A percentile compares a stretch with the other conserved stretches of the same genome.
phyloP scores from a whole-genome alignment of 2,888 invertebrate species.

The Pherbina coryleti region DNA sequence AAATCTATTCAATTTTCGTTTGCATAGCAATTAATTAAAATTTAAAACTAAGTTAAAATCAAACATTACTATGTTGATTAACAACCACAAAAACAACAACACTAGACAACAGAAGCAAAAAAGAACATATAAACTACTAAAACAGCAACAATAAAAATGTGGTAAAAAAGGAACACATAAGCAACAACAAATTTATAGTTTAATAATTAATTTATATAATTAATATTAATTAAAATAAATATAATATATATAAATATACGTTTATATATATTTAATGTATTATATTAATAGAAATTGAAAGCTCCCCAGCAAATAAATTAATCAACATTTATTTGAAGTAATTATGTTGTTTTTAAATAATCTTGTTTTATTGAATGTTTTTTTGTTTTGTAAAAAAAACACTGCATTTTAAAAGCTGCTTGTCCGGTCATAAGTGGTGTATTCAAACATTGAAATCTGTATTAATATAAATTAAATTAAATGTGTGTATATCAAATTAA shows the following conservation, averaged over 20 bases:
- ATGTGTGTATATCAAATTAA: too few species aligned
- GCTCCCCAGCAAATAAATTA: conserved; percentile 28
- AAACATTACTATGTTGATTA: not conserved
- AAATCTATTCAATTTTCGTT: not conserved
- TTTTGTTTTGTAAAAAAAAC: not conserved
- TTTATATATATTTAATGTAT: conserved; percentile 39
- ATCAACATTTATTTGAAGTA: conserved; percentile 35
- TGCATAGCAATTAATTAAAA: not conserved
- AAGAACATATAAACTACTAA: not conserved
- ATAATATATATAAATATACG: not conserved
- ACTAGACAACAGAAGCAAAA: not conserved
- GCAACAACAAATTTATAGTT: conserved; percentile 23
- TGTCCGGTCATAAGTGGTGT: too few species aligned
- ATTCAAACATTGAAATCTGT: too few species aligned
- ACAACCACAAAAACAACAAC: not conserved
- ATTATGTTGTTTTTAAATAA: not conserved
- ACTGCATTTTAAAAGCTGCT: too few species aligned
- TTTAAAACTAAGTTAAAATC: not conserved
- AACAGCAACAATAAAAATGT: not conserved
- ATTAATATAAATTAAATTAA: too few species aligned
- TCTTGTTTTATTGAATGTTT: not conserved
- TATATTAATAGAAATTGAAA: conserved; percentile 35
- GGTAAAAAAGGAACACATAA: not conserved
- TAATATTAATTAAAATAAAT: conserved; percentile 32
- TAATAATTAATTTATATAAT: conserved; percentile 22